A percentile compares a stretch with the other conserved stretches of the same genome.
phyloP scores from a whole-genome alignment of 2,888 invertebrate species.

The Lithophane socia region DNA sequence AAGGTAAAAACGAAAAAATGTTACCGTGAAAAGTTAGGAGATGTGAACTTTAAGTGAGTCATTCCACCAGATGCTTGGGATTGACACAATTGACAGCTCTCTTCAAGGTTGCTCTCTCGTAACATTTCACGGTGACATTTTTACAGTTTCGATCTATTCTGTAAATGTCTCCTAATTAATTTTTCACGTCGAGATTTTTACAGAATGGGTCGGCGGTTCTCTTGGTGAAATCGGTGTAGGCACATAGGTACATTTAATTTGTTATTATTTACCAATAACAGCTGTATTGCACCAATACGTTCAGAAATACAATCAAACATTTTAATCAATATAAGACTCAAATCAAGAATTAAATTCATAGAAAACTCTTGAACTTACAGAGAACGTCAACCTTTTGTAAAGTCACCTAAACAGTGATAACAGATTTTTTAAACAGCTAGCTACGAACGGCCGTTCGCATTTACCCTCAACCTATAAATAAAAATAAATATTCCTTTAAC shows the following conservation, averaged over 20 bases:
- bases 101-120: background rate
- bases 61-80: background rate
- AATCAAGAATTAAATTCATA: background rate
- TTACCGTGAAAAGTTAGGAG: too few relatives aligned
- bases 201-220: background rate
- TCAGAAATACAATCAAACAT: background rate
- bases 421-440: constrained; percentile 13
- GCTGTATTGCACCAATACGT: background rate
- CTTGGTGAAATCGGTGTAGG: background rate
- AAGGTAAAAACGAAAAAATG: too few relatives aligned
- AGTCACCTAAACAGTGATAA: constrained; percentile 5
- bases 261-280: background rate
- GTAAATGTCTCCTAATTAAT: too few relatives aligned
- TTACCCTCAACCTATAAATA: constrained; percentile 30
- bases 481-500: constrained; percentile 57
- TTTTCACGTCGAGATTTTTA: background rate
- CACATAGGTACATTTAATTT: background rate
- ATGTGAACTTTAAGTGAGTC: background rate
- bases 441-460: constrained; percentile 25
- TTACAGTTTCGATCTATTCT: background rate
- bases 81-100: background rate
- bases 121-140: background rate
- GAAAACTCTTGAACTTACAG: background rate
- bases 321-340: background rate
- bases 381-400: constrained; percentile 24